Conservation (phyloP, 2,888 invertebrate species). For the Taphrorychus bicolor region DNA sequence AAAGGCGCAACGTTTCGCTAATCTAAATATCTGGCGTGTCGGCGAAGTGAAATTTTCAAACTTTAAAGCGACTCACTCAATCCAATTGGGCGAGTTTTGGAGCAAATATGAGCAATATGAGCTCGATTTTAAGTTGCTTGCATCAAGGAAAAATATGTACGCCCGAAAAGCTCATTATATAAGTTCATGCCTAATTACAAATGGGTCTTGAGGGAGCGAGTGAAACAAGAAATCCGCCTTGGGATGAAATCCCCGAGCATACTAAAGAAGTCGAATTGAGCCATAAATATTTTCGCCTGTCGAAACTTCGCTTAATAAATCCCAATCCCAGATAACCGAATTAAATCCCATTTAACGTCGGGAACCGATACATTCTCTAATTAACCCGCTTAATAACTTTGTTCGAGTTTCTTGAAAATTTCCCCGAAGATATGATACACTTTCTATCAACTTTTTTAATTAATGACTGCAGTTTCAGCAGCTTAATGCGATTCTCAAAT, state of each 20-base stretch:
- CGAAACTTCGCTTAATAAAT: conserved; percentile 58
- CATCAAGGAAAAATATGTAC: not conserved
- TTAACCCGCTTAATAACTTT: conserved; percentile 40
- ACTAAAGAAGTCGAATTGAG: conserved; percentile 57
- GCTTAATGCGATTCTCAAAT: too few relatives aligned
- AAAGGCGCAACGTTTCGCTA: conserved; percentile 43
- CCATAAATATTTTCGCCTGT: conserved; percentile 58
- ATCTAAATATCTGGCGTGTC: conserved; percentile 51
- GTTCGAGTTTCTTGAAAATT: conserved; percentile 33
- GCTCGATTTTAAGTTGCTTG: too few relatives aligned
- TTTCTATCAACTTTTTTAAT: conserved; percentile 18
- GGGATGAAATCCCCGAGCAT: conserved; percentile 33
- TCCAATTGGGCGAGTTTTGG: too few relatives aligned
- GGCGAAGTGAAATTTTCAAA: not conserved
- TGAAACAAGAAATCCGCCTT: conserved; percentile 11
- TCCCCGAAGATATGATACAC: not conserved
- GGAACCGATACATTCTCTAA: conserved; percentile 40
- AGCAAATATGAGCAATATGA: too few relatives aligned
- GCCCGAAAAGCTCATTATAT: too few relatives aligned
- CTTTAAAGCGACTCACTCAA: not conserved
- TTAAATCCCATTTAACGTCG: conserved; percentile 43
- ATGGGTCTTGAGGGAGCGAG: not conserved
- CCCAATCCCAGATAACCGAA: conserved; percentile 50
- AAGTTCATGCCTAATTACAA: too few relatives aligned
- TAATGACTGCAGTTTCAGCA: too few relatives aligned